phyloP scores from a whole-genome alignment of 2,888 invertebrate genomes.

The Pollenia amentaria region DNA sequence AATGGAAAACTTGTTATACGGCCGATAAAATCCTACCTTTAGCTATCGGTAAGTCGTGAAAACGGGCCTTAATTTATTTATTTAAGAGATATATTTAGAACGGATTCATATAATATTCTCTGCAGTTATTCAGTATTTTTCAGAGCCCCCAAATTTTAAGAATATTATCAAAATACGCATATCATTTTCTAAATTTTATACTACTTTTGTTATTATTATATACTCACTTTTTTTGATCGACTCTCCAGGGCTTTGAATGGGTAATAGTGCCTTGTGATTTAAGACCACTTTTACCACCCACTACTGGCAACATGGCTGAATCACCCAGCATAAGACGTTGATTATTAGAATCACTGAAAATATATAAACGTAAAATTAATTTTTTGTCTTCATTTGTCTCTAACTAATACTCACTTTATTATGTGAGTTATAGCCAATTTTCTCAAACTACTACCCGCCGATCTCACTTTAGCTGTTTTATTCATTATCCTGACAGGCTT shows the following conservation, averaged over 20 bases:
- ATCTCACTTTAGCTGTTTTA: conserved; percentile 92
- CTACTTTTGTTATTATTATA: too few relatives aligned
- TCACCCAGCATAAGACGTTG: conserved; percentile 96
- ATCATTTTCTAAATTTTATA: too few relatives aligned
- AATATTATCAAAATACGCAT: too few relatives aligned
- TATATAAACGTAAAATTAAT: not conserved
- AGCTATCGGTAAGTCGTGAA: too few relatives aligned
- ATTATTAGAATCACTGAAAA: conserved; percentile 94
- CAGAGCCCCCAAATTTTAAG: too few relatives aligned
- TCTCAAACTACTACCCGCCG: conserved; percentile 91
- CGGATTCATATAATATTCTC: too few relatives aligned
- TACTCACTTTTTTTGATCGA: conserved; percentile 93
- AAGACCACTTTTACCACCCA: conserved; percentile 90
- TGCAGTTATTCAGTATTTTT: too few relatives aligned
- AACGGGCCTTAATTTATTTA: too few relatives aligned
- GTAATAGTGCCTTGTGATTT: conserved; percentile 95
- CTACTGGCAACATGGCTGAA: conserved; percentile 95
- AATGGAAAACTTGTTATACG: too few relatives aligned
- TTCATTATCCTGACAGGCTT: conserved; percentile 92
- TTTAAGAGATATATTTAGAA: too few relatives aligned
- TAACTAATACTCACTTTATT: conserved; percentile 88
- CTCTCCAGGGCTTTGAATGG: conserved; percentile 93
- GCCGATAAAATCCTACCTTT: too few relatives aligned
- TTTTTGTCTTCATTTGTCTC: not conserved
- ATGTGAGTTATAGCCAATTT: conserved; percentile 94